Evolutionary conservation across 1,140 invertebrate genomes (phyloP).

Genomic region (Euura saliciscinereae): DNA sequence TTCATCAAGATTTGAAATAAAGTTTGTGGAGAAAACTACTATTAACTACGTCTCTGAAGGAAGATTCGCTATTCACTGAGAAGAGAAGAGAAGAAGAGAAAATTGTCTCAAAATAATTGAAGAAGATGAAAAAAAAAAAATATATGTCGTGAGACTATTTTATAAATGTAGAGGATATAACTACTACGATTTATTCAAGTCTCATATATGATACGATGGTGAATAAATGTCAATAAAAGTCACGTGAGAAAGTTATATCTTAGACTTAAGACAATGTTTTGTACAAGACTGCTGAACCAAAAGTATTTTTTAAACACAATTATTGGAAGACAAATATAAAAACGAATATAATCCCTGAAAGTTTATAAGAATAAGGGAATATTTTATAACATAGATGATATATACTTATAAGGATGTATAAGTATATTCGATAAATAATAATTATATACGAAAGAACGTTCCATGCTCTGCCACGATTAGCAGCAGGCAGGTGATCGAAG

Average conservation of each 20-base stretch:
- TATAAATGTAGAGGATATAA: neutral
- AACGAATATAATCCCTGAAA: neutral
- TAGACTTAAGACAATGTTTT: conserved; percentile 4
- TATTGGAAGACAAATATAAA: neutral
- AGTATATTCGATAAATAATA: neutral
- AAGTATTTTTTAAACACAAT: neutral
- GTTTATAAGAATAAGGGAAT: neutral
- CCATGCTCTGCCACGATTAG: neutral
- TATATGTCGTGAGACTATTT: neutral
- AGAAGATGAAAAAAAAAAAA: too few species aligned
- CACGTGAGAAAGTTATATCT: neutral
- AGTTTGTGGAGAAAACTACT: too few species aligned
- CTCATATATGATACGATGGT: neutral
- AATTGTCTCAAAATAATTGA: too few species aligned
- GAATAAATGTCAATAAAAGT: neutral
- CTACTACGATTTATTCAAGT: neutral
- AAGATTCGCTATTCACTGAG: too few species aligned
- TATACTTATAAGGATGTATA: neutral
- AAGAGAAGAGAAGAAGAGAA: too few species aligned
- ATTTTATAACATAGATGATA: conserved; percentile 2
- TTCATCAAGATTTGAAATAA: neutral
- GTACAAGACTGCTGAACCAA: conserved; percentile 7
- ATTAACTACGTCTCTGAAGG: too few species aligned
- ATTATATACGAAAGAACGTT: neutral
- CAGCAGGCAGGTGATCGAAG: neutral